Evolutionary conservation across 2,797 vertebrate species (phyloP).

Genomic region (Schizopygopsis pylzovi): DNA sequence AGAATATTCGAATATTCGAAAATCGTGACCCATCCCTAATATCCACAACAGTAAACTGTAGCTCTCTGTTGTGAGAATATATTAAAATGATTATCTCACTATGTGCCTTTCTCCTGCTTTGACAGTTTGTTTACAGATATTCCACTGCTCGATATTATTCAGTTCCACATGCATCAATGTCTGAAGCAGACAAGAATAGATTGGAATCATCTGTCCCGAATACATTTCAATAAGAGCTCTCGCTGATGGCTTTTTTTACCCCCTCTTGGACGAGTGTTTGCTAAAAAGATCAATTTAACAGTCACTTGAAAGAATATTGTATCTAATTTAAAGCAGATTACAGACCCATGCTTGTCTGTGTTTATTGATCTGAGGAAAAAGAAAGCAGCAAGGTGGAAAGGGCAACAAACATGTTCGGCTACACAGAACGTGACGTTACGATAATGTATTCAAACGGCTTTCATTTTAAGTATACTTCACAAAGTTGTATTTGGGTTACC

Average conservation of each 20-base stretch:
- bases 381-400: slow-evolving; percentile 3
- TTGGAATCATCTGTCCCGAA: slow-evolving; percentile 51
- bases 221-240: slow-evolving; percentile 54
- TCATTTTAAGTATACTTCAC: background rate
- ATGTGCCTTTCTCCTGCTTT: slow-evolving; percentile 26
- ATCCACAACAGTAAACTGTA: background rate
- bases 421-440: background rate
- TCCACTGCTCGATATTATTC: slow-evolving; percentile 36
- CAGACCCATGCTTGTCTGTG: slow-evolving; percentile 38
- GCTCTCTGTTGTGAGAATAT: slow-evolving; percentile 4
- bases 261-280: background rate
- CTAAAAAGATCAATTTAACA: slow-evolving; percentile 57
- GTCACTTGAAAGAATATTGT: slow-evolving; percentile 56
- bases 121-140: slow-evolving; percentile 49
- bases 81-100: slow-evolving; percentile 40
- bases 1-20: too few species aligned
- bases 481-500: background rate
- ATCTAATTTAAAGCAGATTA: slow-evolving; percentile 58
- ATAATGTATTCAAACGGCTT: slow-evolving; percentile 2
- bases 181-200: slow-evolving; percentile 45
- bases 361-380: slow-evolving; percentile 51
- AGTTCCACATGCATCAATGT: slow-evolving; percentile 41
- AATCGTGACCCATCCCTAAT: too few species aligned
- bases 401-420: background rate
- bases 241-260: slow-evolving; percentile 6